Evolutionary conservation across 2,797 vertebrate species (phyloP).

Genomic region (Threskiornis aethiopicus): DNA sequence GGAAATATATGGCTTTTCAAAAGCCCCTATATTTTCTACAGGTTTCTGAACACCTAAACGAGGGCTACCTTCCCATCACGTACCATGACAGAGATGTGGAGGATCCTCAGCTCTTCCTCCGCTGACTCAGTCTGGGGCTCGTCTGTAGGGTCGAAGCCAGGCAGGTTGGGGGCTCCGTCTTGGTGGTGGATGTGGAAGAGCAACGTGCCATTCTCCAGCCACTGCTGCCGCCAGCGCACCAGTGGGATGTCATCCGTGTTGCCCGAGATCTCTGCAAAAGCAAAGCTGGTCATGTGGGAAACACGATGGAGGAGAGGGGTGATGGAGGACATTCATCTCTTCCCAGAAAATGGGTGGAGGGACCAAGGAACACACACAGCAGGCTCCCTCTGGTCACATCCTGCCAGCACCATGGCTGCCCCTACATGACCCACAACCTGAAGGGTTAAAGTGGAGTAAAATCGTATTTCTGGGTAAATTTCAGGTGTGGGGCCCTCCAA

Average conservation of each 20-base stretch:
- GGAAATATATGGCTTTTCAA: background rate
- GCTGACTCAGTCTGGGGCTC: constrained; percentile 89
- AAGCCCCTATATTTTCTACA: background rate
- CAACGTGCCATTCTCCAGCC: constrained; percentile 96
- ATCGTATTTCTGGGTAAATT: background rate
- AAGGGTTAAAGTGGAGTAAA: background rate
- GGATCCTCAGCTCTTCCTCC: constrained; percentile 94
- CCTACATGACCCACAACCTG: background rate
- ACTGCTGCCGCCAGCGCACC: constrained; percentile 98
- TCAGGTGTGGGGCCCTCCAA: background rate
- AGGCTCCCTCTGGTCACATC: background rate
- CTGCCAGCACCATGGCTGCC: background rate
- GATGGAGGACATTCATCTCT: background rate
- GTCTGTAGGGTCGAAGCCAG: constrained; percentile 85
- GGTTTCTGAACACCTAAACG: background rate
- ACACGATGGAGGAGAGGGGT: rapidly evolving
- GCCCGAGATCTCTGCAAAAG: constrained; percentile 90
- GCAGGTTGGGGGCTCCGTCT: constrained; percentile 87
- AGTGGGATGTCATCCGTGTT: constrained; percentile 96
- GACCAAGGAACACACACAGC: background rate
- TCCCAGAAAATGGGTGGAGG: background rate
- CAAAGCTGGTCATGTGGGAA: background rate
- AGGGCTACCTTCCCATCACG: background rate
- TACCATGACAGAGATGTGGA: constrained; percentile 99
- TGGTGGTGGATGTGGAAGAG: constrained; percentile 99